Evolutionary conservation across 2,797 vertebrate species (phyloP), one percentile per base, ranked within the genome.

Genomic region (Salmo trutta): DNA sequence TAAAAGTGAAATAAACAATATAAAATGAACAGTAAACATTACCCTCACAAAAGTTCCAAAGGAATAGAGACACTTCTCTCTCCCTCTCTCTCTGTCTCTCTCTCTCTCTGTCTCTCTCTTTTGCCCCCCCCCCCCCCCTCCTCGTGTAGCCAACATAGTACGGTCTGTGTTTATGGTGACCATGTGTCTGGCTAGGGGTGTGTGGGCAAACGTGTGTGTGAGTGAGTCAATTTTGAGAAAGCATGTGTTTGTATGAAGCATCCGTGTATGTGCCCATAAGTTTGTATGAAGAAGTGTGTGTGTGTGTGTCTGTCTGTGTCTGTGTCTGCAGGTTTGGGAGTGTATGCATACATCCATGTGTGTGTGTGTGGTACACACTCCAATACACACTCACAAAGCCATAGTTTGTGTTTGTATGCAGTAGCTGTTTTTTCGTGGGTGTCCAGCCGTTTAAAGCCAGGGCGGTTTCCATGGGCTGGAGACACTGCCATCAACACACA

Each of bases 301-400:
- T 65, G 52, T 51, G 54, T 12, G 69, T 70, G 79, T 73, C 73
- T 80, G 76, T 56, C 29, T 79, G n/a, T 69, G 73, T 54, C 29
- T 77, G 7, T 73, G 51, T 19, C 36, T 52, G 67, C 1, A 29
- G 29, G 29, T 29, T 29, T 67, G 27, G 56, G 27, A 31, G 53
- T 33, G 41, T 31, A n/a, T 67, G 29, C 29, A 29, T 29, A 29
- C 29, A 2, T 29, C 24, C 24, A 24, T 24, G 24, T 24, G 24
- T 24, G 24, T 24, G 24, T 36, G 33, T 36, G 33, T 36, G 33
- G 6, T 36, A 36, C 33, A 36, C 33, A 36, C 33, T 36, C 6
- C 33, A 33, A 36, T 36, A 36, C 5, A 36, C 33, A 6, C 6
- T 7, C 33, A 36, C 33, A 36, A 36, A 36, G 33, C 33, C 33